phyloP scores from a whole-genome alignment of 1,140 invertebrate genomes.

The Aphaenogaster ashmeadi region DNA sequence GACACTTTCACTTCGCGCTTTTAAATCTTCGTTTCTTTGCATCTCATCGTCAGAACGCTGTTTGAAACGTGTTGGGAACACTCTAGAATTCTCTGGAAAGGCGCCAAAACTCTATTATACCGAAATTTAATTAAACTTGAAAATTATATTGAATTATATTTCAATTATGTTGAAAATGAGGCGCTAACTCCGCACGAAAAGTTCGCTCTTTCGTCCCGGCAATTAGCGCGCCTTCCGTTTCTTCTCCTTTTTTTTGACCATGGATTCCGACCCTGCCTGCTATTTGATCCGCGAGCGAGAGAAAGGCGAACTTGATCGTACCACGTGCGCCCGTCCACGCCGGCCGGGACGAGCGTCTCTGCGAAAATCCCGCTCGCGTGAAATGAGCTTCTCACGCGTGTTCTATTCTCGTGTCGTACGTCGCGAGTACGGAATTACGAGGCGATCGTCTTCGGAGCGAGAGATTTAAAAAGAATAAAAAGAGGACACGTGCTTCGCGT shows the following conservation, averaged over 20 bases:
- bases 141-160: neutral
- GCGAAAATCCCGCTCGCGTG: neutral
- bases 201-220: neutral
- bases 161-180: neutral
- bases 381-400: neutral
- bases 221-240: neutral
- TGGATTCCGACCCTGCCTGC: neutral
- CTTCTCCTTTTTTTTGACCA: neutral
- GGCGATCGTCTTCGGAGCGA: neutral
- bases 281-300: neutral
- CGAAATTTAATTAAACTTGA: neutral
- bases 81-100: neutral
- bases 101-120: neutral
- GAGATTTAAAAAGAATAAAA: neutral
- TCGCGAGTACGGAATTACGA: neutral
- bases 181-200: neutral
- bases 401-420: slow-evolving; percentile 1
- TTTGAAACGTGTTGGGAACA: neutral
- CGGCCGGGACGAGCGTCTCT: neutral
- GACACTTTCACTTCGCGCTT: neutral
- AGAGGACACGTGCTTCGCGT: neutral
- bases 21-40: neutral
- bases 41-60: neutral
- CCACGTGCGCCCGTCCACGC: neutral
- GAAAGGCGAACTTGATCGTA: neutral